Percentiles rank a stretch among this genome's conserved stretches.
phyloP scores from a whole-genome alignment of 2,888 invertebrate species.

The Dryocosmus kuriphilus region DNA sequence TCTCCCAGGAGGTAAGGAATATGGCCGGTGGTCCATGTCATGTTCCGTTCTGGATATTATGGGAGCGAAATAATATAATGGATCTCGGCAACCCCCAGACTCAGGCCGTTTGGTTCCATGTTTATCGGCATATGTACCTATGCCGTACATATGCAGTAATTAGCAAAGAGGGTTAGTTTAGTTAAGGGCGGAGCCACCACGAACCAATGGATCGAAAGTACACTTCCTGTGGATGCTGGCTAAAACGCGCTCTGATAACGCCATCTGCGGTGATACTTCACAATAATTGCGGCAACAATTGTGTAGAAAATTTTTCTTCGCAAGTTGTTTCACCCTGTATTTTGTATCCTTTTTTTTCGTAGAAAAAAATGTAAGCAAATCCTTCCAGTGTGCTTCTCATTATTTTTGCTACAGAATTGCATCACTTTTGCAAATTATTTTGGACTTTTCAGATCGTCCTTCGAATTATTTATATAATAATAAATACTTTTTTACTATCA shows the following conservation, averaged over 20 bases:
- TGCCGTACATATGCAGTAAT: constrained; percentile 67
- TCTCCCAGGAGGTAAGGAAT: constrained; percentile 60
- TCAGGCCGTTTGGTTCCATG: neutral
- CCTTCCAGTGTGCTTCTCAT: too few species aligned
- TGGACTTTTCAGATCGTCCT: too few species aligned
- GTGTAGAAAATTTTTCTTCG: too few species aligned
- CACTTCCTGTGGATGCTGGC: constrained; percentile 47
- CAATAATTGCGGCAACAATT: too few species aligned
- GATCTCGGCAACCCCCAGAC: constrained; percentile 54
- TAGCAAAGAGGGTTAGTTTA: constrained; percentile 73
- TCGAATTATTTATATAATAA: too few species aligned
- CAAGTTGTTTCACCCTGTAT: too few species aligned
- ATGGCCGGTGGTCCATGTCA: constrained; percentile 66
- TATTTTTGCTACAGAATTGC: too few species aligned
- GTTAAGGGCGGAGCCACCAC: constrained; percentile 70
- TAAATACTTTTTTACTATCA: too few species aligned
- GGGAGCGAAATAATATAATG: constrained; percentile 68
- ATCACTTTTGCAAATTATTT: too few species aligned
- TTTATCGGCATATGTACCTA: constrained; percentile 45
- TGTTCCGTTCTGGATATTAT: constrained; percentile 64
- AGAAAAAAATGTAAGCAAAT: too few species aligned
- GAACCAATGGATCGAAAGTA: constrained; percentile 65
- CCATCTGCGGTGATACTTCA: constrained; percentile 42
- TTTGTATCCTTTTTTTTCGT: too few species aligned
- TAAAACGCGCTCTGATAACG: constrained; percentile 53